Percentiles rank a stretch among this genome's conserved stretches.
Conservation (phyloP, 2,888 invertebrate species). For the Lepidonotus clava region DNA sequence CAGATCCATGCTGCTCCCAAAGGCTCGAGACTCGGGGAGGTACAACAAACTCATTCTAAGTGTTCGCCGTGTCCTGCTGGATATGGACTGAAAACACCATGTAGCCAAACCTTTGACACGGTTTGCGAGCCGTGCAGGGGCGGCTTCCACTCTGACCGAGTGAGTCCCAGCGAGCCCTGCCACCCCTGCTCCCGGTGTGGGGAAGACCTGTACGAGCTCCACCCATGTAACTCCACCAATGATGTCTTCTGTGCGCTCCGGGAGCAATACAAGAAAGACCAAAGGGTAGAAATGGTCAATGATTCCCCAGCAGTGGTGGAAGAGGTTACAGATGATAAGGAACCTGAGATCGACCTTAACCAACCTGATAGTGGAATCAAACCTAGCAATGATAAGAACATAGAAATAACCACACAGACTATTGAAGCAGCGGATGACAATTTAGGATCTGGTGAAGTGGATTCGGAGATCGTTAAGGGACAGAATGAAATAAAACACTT, state of each 20-base stretch:
- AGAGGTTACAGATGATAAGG: neutral
- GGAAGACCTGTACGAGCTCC: slow-evolving; percentile 24
- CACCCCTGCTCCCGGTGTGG: slow-evolving; percentile 50
- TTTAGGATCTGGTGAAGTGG: too few relatives aligned
- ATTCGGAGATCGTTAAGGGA: too few relatives aligned
- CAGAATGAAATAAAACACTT: too few relatives aligned
- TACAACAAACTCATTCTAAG: neutral
- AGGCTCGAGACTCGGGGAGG: neutral
- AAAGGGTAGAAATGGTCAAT: neutral
- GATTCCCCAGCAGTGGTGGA: neutral
- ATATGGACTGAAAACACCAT: neutral
- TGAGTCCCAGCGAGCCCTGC: neutral
- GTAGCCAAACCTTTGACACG: slow-evolving; percentile 17
- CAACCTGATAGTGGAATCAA: neutral
- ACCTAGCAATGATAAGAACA: neutral
- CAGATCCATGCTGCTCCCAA: neutral
- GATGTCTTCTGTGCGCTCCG: slow-evolving; percentile 55
- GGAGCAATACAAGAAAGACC: neutral
- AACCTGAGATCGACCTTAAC: too few relatives aligned
- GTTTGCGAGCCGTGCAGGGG: neutral
- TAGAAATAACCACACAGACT: too few relatives aligned
- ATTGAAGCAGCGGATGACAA: too few relatives aligned
- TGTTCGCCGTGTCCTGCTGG: slow-evolving; percentile 3
- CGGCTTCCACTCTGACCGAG: neutral
- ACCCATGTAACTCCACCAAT: slow-evolving; percentile 30